Percentiles rank a stretch among this genome's conserved stretches.
phyloP scores from a whole-genome alignment of 53 echinoderm and acorn worm genomes.

The Zoroaster sp. region DNA sequence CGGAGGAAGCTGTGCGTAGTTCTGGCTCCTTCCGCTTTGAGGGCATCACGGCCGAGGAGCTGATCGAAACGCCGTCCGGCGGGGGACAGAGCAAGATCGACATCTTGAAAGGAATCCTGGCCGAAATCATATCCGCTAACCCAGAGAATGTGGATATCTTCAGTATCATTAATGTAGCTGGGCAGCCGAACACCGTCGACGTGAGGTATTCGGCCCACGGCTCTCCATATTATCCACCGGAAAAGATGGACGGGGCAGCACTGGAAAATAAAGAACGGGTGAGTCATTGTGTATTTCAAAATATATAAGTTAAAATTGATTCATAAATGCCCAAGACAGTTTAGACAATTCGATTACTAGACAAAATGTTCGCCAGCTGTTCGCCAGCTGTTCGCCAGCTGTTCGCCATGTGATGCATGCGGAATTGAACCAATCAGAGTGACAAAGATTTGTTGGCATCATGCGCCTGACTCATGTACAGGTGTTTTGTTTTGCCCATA shows the following conservation, averaged over 20 bases:
- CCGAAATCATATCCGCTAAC: constrained; percentile 71
- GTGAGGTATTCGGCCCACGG: constrained; percentile 93
- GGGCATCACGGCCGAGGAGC: constrained; percentile 80
- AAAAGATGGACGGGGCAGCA: constrained; percentile 79
- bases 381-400: too few relatives aligned
- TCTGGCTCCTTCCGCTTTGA: constrained; percentile 91
- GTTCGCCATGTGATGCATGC: too few relatives aligned
- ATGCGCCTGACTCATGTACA: too few relatives aligned
- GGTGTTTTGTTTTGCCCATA: too few relatives aligned
- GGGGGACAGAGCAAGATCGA: constrained; percentile 64
- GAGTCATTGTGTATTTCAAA: background rate
- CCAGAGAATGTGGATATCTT: constrained; percentile 87
- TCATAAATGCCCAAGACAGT: too few relatives aligned
- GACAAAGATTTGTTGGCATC: too few relatives aligned
- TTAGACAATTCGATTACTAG: too few relatives aligned
- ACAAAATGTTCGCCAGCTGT: too few relatives aligned
- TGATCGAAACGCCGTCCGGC: constrained; percentile 37
- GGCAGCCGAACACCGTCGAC: constrained; percentile 62
- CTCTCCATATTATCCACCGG: constrained; percentile 90
- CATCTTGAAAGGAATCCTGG: constrained; percentile 62
- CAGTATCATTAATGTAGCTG: constrained; percentile 78
- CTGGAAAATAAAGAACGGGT: constrained; percentile 58
- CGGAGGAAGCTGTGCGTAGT: constrained; percentile 82
- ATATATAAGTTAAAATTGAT: too few relatives aligned
- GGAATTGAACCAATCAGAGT: too few relatives aligned